Conservation (phyloP, 2,888 invertebrate genomes). For the Lepidochitona cinerea region DNA sequence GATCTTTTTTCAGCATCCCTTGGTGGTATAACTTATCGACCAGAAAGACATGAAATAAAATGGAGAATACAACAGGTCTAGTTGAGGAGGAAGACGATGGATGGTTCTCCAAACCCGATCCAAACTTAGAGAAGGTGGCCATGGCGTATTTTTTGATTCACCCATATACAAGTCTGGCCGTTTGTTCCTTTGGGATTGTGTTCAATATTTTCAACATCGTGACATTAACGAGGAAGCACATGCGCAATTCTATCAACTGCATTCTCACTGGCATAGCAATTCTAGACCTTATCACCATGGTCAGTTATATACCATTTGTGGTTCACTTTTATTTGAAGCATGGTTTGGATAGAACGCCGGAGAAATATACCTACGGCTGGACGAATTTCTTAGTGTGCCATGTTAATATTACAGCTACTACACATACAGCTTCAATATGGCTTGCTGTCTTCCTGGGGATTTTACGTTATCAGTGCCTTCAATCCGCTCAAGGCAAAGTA, state of each 20-base stretch:
- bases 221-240: slow-evolving; percentile 84
- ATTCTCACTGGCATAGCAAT: slow-evolving; percentile 89
- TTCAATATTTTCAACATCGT: slow-evolving; percentile 94
- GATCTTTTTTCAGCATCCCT: no score
- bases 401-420: slow-evolving; percentile 87
- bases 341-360: slow-evolving; percentile 35
- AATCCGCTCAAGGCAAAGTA: slow-evolving; percentile 31
- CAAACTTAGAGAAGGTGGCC: slow-evolving; percentile 33
- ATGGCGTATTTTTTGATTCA: slow-evolving; percentile 75
- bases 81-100: no score
- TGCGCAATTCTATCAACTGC: slow-evolving; percentile 90
- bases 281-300: slow-evolving; percentile 89
- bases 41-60: no score
- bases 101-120: background rate
- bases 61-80: no score
- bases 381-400: slow-evolving; percentile 77
- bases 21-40: no score
- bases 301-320: slow-evolving; percentile 90
- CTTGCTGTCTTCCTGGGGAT: slow-evolving; percentile 92
- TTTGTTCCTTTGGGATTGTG: slow-evolving; percentile 90
- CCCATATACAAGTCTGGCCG: slow-evolving; percentile 86
- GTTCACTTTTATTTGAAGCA: slow-evolving; percentile 74
- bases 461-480: slow-evolving; percentile 80
- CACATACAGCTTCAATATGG: slow-evolving; percentile 94
- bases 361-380: slow-evolving; percentile 64